Conservation (phyloP, 1,140 invertebrate genomes). For the Platyura marginata region DNA sequence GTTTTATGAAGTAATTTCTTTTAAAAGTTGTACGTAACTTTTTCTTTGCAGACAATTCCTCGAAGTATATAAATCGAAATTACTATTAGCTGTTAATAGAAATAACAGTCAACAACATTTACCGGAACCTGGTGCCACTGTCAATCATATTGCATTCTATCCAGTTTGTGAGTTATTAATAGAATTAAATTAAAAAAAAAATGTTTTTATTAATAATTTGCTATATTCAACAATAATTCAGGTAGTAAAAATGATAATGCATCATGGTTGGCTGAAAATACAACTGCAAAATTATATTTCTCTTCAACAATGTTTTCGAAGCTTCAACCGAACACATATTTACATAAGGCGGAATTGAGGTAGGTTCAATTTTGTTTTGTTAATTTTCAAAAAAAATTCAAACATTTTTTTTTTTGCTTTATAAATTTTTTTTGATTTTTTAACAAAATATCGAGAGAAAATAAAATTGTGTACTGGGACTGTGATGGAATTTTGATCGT, state of each 20-base stretch:
- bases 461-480: too few relatives aligned
- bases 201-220: not conserved
- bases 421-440: too few relatives aligned
- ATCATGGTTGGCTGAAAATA: not conserved
- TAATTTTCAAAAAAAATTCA: not conserved
- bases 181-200: not conserved
- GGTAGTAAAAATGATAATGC: not conserved
- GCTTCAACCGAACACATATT: not conserved
- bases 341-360: not conserved
- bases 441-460: too few relatives aligned
- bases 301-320: not conserved
- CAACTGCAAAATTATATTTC: slow-evolving; percentile 1
- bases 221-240: too few relatives aligned
- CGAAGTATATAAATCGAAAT: not conserved
- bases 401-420: not conserved
- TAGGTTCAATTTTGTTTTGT: not conserved
- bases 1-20: too few relatives aligned
- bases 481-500: too few relatives aligned
- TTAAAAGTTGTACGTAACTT: too few relatives aligned
- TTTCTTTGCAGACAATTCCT: not conserved
- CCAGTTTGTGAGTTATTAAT: not conserved
- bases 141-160: not conserved
- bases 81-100: not conserved
- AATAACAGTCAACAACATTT: not conserved
- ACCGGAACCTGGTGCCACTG: not conserved